Evolutionary conservation across 1,140 invertebrate genomes (phyloP).

Genomic region (Thaumetopoea pityocampa): DNA sequence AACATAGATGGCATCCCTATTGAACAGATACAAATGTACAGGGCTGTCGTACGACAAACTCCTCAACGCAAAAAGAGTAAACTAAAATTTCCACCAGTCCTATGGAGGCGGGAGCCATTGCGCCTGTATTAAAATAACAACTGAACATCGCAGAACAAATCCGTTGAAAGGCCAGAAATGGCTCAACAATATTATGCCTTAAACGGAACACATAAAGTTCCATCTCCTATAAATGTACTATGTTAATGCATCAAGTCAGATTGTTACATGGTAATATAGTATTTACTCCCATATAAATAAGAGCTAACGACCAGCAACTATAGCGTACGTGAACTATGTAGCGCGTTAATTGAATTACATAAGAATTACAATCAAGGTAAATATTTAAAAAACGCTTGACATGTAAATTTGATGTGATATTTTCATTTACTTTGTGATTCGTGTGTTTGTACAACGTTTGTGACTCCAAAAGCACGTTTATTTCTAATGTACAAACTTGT

Average conservation of each 20-base stretch:
- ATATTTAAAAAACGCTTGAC: slow-evolving; percentile 8
- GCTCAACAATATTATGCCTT: too few species aligned
- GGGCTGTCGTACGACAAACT: slow-evolving; percentile 52
- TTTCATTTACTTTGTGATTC: too few species aligned
- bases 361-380: slow-evolving; percentile 14
- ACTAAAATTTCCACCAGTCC: slow-evolving; percentile 59
- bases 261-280: slow-evolving; percentile 25
- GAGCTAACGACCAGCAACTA: slow-evolving; percentile 21
- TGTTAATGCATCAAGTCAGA: too few species aligned
- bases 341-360: slow-evolving; percentile 50
- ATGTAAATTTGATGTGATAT: neutral
- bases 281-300: slow-evolving; percentile 40
- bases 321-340: slow-evolving; percentile 21
- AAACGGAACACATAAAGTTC: too few species aligned
- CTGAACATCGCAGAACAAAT: too few species aligned
- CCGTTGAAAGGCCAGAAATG: too few species aligned
- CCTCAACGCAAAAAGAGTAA: slow-evolving; percentile 62
- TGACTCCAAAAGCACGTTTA: neutral
- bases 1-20: slow-evolving; percentile 47
- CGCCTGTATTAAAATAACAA: too few species aligned
- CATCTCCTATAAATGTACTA: too few species aligned
- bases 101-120: too few species aligned
- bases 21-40: slow-evolving; percentile 26
- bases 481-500: too few species aligned
- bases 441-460: too few species aligned